Evolutionary conservation across 1,140 invertebrate species (phyloP), one percentile per base, ranked within the genome.

Genomic region (Drosophila orena): DNA sequence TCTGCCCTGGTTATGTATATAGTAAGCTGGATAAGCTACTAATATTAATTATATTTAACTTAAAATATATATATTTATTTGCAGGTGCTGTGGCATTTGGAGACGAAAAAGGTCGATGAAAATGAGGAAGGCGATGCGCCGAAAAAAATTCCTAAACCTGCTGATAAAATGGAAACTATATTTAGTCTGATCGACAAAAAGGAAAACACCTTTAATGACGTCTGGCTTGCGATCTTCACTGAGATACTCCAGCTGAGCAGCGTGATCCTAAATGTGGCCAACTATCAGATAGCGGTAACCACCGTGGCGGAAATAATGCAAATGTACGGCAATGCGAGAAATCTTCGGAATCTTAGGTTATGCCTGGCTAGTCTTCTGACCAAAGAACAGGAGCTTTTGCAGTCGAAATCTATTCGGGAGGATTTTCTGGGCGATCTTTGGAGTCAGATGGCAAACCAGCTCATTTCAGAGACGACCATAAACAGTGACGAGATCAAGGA

Each of bases 181-280:
- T 73, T 91, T 14, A n/a, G 30, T 0, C 46, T 88, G 2, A 80
- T 91, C 1, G 69, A 81, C 12, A 65, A 62, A 10, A 57, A 76
- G 14, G 75, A 84, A 11, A 53, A 64, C 0, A 70, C 53, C 2
- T 88, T 90, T 11, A 88, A 81, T 57, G 90, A 81, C 38, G 75
- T 79, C 6, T 91, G 90, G 90, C 81, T 91, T 52, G 81, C 81
- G 30, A 81, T 91, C 10, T 79, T 84, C n/a, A 46, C 81, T 1
- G 77, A 84, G 34, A 15, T 91, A 17, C 38, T 91, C 1, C 80
- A 65, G 42, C 40, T 84, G 5, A 77, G 76, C n/a, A 35, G 30
- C 22, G 38, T 42, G 2, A 55, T 91, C 7, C 47, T 91, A n/a
- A 81, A 74, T 34, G 42, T 65, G 4, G 61, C 54, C 14, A 91